phyloP scores from a whole-genome alignment of 2,888 invertebrate genomes.

The Leistus spinibarbis region DNA sequence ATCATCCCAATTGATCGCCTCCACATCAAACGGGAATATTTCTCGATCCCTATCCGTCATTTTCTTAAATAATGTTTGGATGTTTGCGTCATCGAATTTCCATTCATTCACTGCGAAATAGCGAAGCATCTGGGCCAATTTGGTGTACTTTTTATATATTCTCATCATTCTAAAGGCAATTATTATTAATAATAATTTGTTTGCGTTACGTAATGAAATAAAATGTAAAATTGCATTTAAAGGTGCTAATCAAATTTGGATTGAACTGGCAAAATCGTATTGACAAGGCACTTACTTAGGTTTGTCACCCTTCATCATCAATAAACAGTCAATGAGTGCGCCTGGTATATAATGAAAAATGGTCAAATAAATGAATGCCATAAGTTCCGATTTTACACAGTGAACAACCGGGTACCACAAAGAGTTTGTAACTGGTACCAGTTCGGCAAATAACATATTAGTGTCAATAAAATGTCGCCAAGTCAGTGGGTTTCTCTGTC shows the following conservation, averaged over 20 bases:
- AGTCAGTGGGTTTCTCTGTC: conserved; percentile 76
- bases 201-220: too few relatives aligned
- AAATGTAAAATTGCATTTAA: too few relatives aligned
- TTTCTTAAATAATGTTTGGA: conserved; percentile 61
- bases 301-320: conserved; percentile 60
- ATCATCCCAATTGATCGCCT: conserved; percentile 5
- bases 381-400: conserved; percentile 62
- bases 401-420: conserved; percentile 71
- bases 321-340: conserved; percentile 61
- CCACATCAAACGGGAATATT: conserved; percentile 14
- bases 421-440: conserved; percentile 65
- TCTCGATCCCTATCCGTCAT: conserved; percentile 46
- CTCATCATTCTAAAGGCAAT: conserved; percentile 67
- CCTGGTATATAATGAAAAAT: conserved; percentile 70
- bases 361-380: conserved; percentile 63
- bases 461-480: conserved; percentile 70
- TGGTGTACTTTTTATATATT: conserved; percentile 76
- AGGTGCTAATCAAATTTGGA: too few relatives aligned
- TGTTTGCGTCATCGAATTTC: conserved; percentile 67
- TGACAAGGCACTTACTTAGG: too few relatives aligned
- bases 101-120: conserved; percentile 76
- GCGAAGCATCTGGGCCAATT: conserved; percentile 69
- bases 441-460: conserved; percentile 61
- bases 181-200: background rate
- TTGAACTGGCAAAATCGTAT: too few relatives aligned